Conservation (phyloP, 2,888 invertebrate species). For the Chelonus formosanus region DNA sequence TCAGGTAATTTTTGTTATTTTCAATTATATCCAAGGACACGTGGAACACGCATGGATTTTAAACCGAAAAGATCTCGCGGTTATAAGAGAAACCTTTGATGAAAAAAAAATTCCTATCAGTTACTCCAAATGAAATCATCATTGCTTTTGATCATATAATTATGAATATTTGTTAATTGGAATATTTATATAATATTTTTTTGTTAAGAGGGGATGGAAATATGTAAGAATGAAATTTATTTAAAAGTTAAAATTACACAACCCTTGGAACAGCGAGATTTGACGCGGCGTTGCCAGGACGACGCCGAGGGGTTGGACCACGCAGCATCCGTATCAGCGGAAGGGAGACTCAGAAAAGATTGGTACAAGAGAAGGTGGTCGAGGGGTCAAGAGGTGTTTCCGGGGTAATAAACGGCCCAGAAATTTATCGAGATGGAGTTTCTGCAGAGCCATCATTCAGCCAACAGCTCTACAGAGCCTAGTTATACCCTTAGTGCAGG, state of each 20-base stretch:
- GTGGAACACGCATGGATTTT: conserved; percentile 33
- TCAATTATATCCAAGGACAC: conserved; percentile 3
- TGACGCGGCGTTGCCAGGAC: conserved; percentile 59
- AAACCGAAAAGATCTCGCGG: background rate
- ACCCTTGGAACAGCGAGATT: conserved; percentile 41
- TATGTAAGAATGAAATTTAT: background rate
- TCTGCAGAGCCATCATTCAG: conserved; percentile 64
- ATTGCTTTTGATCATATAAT: too few relatives aligned
- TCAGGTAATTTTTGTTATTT: conserved; percentile 3
- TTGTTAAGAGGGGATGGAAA: too few relatives aligned
- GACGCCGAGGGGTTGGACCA: conserved; percentile 63
- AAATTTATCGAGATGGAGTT: conserved; percentile 65
- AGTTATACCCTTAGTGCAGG: conserved; percentile 62
- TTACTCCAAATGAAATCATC: too few relatives aligned
- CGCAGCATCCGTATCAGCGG: conserved; percentile 31
- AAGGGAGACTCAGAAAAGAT: conserved; percentile 43
- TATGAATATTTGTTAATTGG: too few relatives aligned
- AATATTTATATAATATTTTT: too few relatives aligned
- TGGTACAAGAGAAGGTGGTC: conserved; percentile 32
- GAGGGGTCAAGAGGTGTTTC: conserved; percentile 59
- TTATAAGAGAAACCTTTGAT: conserved; percentile 1
- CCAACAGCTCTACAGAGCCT: conserved; percentile 61
- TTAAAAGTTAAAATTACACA: conserved; percentile 34
- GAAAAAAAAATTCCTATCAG: background rate
- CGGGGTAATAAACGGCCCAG: conserved; percentile 54